Evolutionary conservation across 2,888 invertebrate genomes (phyloP), one percentile per base, ranked within the genome.

Genomic region (Lasioglossum pauxillum): DNA sequence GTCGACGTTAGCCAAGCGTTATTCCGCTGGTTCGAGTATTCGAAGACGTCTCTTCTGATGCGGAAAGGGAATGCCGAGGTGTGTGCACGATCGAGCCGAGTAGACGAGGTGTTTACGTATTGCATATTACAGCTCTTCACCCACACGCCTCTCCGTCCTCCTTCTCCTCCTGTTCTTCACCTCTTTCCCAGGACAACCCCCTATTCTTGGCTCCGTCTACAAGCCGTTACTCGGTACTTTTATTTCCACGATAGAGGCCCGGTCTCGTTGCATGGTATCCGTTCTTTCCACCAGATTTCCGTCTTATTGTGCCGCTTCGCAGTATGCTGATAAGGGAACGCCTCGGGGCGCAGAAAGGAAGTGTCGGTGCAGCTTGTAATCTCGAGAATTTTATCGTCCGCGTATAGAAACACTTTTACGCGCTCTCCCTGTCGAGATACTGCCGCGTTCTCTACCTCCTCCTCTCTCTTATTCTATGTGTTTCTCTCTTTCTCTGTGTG

Each of bases 251-350:
- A 89, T 89, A 89, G 86, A 86, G 83, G 79, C 83, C 84, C 90
- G 83, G 75, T 88, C 88, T 82, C 89, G 78, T 88, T 80, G 84
- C 88, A 82, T 84, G 90, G 90, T 89, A 91, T 91, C 91, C 89
- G 87, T 90, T 88, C 90, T 85, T 91, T 91, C 91, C 91, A 85
- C 85, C 90, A 91, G 91, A 91, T 91, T 91, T 91, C 91, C 89
- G 91, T 89, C 91, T 91, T 86, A 91, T 91, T 91, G 91, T 91
- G 87, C 88, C 87, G 85, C 85, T 73, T 84, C 78, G 86, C 89
- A 84, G 86, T 83, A 84, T 80, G 85, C 90, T 89, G 89, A 91
- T 91, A 88, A 91, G 91, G 82, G 85, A 76, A 87, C 86, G 82
- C 88, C 84, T 77, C 74, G 49, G 87, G 84, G 73, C 73, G 78